Evolutionary conservation across 2,113 vertebrate species (phyloP), one percentile per base, ranked within the genome.

Genomic region (Aplodontia rufa): DNA sequence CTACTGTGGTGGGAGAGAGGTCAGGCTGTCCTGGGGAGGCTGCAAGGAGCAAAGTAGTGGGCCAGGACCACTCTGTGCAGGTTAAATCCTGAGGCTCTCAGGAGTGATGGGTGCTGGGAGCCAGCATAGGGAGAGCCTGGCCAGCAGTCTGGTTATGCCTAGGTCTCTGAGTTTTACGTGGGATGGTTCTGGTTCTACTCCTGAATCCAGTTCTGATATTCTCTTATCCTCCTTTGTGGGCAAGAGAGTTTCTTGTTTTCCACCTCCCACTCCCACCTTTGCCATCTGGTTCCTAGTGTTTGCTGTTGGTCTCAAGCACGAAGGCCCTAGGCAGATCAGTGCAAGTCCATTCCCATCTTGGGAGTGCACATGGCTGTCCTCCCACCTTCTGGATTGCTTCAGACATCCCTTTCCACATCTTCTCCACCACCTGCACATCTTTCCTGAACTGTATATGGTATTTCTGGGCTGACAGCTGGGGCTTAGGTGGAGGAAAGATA

Each of bases 401-500:
- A n/a, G 68, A 10, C 49, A 51, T 68, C 66, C 6, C 47, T 90
- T 91, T 22, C n/a, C 49, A 40, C 24, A 40, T 53, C 45, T 84
- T 76, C 76, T 89, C 53, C 14, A 74, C 53, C 47, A 78, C 53
- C 32, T 74, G 60, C 7, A 10, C 1, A 5, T 64, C 55, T 80
- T 95, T 58, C 45, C 75, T 37, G 64, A 75, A 30, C 5, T 40
- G 3, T 11, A 58, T 3, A 0, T 62, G 42, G 14, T 76, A 49
- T 69, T 85, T 69, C 74, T 87, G 80, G 26, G 22, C 19, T 24
- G 40, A 62, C 26, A 32, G 12, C 62, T 89, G 22, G 75, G 45
- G 62, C 82, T 96, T 94, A 83, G 24, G 42, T 81, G 72, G 51
- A 71, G 68, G 92, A 64, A 40, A 32, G 66, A 17, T 89, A n/a